Base-by-base conservation (phyloP, 2,113 vertebrate species). In the Upupa epops region DNA sequence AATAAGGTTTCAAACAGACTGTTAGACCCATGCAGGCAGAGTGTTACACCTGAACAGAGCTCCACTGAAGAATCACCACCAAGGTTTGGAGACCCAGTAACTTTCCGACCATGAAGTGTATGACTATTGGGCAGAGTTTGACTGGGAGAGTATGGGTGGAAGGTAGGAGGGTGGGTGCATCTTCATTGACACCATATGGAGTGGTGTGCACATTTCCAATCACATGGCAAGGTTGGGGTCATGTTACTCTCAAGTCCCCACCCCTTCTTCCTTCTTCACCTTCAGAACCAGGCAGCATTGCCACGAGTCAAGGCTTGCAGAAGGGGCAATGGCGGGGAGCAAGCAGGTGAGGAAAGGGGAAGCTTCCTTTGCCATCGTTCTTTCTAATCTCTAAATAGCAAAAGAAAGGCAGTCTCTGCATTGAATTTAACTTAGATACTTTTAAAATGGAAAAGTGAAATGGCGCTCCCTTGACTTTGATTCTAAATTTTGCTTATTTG, bases 251-350 rank as follows among this genome's bases (percentile, higher is more conserved):
- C 91, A 69, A 78, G 70, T 94, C 89, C 91, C 95, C 94, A 91
- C 94, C 95, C 93, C 95, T 95, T 91, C 87, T 96, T 95, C 93
- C 95, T 95, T 94, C 94, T 96, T 93, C 94, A 94, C 92, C 81
- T 94, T 93, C 86, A 96, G 93, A 93, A 75, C 56, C 89, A 89
- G 71, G 79, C 91, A 92, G 76, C 94, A 92, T 96, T 96, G 95
- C 94, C 95, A 93, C 94, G 55, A 95, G 94, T 96, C 94, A 93
- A 96, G 79, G 94, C 93, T 93, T 94, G 77, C 86, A 93, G 93
- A 85, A 93, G 95, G 88, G 93, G 78, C 88, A 87, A 93, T 92
- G 94, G 95, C 95, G 48, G 95, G 95, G 82, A 96, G 95, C 91
- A 95, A 91, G 89, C 95, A 95, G 95, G 94, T 95, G 95, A 96